Percentiles rank a stretch among this genome's conserved stretches.
phyloP scores from a whole-genome alignment of 2,888 invertebrate species.

The Drosophila vallismaia region DNA sequence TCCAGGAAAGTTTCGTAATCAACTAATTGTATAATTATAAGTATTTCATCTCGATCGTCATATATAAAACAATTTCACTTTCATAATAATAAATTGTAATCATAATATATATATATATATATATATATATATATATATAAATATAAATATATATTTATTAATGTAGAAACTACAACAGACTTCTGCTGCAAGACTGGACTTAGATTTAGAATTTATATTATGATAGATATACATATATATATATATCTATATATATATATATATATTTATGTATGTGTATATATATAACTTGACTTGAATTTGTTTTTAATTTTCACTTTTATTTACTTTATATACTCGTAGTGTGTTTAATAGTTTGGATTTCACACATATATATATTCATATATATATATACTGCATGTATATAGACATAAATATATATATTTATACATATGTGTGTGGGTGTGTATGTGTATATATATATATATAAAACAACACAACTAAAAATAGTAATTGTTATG shows the following conservation, averaged over 20 bases:
- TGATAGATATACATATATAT: constrained; percentile 2
- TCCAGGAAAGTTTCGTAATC: constrained; percentile 44
- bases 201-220: constrained; percentile 35
- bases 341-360: constrained; percentile 27
- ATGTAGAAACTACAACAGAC: constrained; percentile 32
- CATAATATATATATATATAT: constrained; percentile 11
- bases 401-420: background rate
- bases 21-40: constrained; percentile 42
- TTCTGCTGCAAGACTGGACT: constrained; percentile 32
- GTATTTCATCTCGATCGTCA: constrained; percentile 5
- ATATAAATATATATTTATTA: background rate
- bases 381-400: background rate
- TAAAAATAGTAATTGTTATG: constrained; percentile 3
- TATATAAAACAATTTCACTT: constrained; percentile 19
- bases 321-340: constrained; percentile 5
- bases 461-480: background rate
- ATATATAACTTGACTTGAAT: constrained; percentile 37
- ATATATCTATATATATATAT: constrained; percentile 22
- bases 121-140: background rate
- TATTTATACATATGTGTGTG: constrained; percentile 1
- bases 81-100: constrained; percentile 20
- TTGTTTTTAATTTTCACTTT: constrained; percentile 27
- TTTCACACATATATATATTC: constrained; percentile 16
- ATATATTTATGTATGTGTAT: constrained; percentile 10
- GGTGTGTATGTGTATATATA: background rate